A percentile compares a stretch with the other conserved stretches of the same genome.
These are phyloP conservation scores for Micronycteris hirsuta DNA, from an alignment of 2,113 vertebrate species.

Conservation along the genomic window DNA sequence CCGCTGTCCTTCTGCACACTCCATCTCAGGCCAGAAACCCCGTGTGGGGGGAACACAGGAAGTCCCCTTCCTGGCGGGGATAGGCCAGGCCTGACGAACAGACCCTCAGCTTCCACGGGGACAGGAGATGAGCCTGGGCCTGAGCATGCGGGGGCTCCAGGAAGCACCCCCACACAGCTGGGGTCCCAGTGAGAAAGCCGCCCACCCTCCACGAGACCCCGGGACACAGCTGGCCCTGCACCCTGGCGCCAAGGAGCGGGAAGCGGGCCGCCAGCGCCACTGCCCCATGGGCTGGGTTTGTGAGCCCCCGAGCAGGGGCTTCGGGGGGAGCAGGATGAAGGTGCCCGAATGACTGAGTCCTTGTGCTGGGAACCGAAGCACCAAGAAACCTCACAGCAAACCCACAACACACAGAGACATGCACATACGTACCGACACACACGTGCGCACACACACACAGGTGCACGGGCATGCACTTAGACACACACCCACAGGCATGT, in stretches of 20 bases:
- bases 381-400: fast-evolving
- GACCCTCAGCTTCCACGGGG: not conserved
- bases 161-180: not conserved
- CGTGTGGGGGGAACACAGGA: not conserved
- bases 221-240: not conserved
- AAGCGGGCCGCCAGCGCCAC: not conserved
- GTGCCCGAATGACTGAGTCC: not conserved
- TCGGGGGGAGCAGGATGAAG: no score
- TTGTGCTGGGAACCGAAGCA: not conserved
- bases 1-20: not conserved
- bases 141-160: not conserved
- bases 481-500: no score
- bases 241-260: fast-evolving
- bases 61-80: not conserved
- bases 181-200: not conserved
- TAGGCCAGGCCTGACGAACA: fast-evolving
- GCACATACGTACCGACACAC: no score
- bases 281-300: not conserved
- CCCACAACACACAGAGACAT: no score
- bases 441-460: not conserved
- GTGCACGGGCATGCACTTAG: not conserved
- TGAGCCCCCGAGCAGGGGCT: not conserved
- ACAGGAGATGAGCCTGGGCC: no score
- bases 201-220: no score
- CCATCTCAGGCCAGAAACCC: not conserved